Conservation (phyloP, 1,140 invertebrate species). For the Leptinotarsa defecta region DNA sequence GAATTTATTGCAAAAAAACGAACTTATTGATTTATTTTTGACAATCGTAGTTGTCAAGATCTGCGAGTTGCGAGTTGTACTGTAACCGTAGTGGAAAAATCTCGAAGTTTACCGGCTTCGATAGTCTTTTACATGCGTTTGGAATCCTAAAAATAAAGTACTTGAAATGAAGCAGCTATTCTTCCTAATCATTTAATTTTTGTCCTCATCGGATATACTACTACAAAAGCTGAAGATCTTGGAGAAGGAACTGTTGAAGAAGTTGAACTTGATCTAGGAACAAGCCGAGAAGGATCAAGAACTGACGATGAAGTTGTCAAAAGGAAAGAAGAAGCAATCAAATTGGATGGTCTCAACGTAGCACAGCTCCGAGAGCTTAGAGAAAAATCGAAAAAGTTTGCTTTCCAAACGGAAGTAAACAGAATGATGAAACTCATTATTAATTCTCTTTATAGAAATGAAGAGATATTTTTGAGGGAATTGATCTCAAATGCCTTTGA, state of each 20-base stretch:
- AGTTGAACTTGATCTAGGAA: slow-evolving; percentile 77
- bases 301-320: slow-evolving; percentile 81
- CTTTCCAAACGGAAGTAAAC: slow-evolving; percentile 96
- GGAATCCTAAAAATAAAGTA: slow-evolving; percentile 30
- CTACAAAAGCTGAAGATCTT: slow-evolving; percentile 20
- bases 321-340: slow-evolving; percentile 96
- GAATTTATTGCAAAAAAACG: too few relatives aligned
- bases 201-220: slow-evolving; percentile 52
- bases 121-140: slow-evolving; percentile 16
- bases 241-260: slow-evolving; percentile 58
- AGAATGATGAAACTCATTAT: slow-evolving; percentile 99
- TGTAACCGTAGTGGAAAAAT: slow-evolving; percentile 17
- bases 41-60: slow-evolving; percentile 15
- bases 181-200: slow-evolving; percentile 58
- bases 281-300: slow-evolving; percentile 79
- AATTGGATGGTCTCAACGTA: slow-evolving; percentile 92
- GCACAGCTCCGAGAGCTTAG: slow-evolving; percentile 91
- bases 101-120: neutral
- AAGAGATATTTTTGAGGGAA: slow-evolving; percentile 98
- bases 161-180: slow-evolving; percentile 62
- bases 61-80: neutral
- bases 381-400: slow-evolving; percentile 90
- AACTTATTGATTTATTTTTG: too few relatives aligned
- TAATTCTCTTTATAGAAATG: slow-evolving; percentile 97
- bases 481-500: slow-evolving; percentile 97